phyloP scores from a whole-genome alignment of 2,888 invertebrate genomes.

The Bugula neritina region DNA sequence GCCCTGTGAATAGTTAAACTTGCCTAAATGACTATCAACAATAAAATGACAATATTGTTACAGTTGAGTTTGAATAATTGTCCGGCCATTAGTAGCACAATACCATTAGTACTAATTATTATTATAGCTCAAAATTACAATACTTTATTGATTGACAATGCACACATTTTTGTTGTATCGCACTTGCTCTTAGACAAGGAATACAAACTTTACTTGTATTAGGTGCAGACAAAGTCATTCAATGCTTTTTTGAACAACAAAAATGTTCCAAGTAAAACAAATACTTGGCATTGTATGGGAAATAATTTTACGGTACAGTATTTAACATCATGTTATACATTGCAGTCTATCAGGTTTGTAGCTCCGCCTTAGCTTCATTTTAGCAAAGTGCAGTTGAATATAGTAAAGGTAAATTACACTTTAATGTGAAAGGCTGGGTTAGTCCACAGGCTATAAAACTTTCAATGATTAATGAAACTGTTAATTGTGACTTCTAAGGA shows the following conservation, averaged over 20 bases:
- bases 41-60: neutral
- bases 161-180: conserved; percentile 4
- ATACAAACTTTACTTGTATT: conserved; percentile 19
- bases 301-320: neutral
- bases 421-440: no score
- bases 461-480: no score
- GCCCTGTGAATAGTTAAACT: neutral
- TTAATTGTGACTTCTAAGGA: no score
- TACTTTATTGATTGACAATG: conserved; percentile 13
- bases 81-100: neutral
- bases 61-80: conserved; percentile 1
- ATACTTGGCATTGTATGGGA: neutral
- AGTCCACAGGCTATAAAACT: no score
- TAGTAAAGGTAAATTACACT: no score
- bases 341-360: neutral
- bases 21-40: neutral
- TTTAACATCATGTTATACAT: neutral
- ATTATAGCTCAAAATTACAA: conserved; percentile 11
- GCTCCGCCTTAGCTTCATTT: neutral
- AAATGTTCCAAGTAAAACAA: conserved; percentile 2
- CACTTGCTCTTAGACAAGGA: conserved; percentile 14
- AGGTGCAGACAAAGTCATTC: conserved; percentile 9
- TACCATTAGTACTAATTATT: conserved; percentile 15
- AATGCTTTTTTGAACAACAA: conserved; percentile 5
- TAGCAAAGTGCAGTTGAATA: no score